Conservation (phyloP, 2,888 invertebrate species). For the Drosophila mayaguana region DNA sequence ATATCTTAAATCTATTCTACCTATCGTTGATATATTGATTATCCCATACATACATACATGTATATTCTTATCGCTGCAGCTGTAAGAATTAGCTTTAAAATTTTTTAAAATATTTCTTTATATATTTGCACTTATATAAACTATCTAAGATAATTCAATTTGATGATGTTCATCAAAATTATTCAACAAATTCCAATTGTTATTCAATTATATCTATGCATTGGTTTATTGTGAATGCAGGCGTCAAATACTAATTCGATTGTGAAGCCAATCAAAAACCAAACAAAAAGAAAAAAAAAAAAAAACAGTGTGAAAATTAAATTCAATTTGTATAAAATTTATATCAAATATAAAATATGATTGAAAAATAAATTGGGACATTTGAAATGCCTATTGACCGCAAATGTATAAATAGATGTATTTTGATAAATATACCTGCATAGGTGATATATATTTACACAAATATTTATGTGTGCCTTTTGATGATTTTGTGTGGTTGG, state of each 20-base stretch:
- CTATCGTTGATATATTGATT: too few species aligned
- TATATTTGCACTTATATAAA: too few species aligned
- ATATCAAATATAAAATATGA: slow-evolving; percentile 18
- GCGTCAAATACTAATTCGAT: slow-evolving; percentile 4
- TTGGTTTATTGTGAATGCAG: not conserved
- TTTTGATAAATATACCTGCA: not conserved
- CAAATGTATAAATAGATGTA: slow-evolving; percentile 14
- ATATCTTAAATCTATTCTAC: too few species aligned
- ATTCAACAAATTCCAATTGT: not conserved
- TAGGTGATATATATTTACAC: not conserved
- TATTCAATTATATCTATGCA: not conserved
- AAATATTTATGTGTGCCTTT: not conserved
- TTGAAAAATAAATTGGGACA: slow-evolving; percentile 40
- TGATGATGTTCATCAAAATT: not conserved
- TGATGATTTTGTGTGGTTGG: slow-evolving; percentile 17
- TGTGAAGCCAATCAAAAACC: slow-evolving; percentile 18
- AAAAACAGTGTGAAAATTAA: slow-evolving; percentile 36
- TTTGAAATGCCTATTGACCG: slow-evolving; percentile 38
- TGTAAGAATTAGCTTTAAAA: too few species aligned
- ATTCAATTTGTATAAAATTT: slow-evolving; percentile 53
- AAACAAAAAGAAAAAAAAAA: not conserved
- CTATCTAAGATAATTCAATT: not conserved
- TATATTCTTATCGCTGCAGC: too few species aligned
- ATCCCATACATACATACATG: too few species aligned
- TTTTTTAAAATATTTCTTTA: too few species aligned